Evolutionary conservation across 2,888 invertebrate genomes (phyloP).

Genomic region (Epiblema foenella): DNA sequence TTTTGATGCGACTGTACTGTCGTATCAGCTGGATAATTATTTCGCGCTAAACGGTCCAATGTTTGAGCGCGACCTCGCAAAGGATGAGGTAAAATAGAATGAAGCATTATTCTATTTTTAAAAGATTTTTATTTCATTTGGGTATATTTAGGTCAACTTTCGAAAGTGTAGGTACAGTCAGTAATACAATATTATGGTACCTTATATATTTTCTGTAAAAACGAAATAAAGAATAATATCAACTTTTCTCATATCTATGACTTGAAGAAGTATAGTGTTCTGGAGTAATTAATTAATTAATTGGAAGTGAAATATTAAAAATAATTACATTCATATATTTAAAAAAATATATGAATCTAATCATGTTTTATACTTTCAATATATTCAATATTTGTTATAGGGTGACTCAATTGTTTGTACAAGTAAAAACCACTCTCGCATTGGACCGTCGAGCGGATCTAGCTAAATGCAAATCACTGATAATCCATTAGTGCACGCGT

Average conservation of each 20-base stretch:
- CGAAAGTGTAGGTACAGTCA: background rate
- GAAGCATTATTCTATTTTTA: no score
- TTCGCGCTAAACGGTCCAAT: conserved; percentile 72
- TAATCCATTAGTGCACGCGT: conserved; percentile 78
- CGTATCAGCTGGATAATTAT: conserved; percentile 68
- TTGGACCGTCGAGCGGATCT: conserved; percentile 63
- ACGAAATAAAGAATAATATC: no score
- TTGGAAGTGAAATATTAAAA: no score
- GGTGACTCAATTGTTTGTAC: conserved; percentile 6
- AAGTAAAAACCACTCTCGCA: conserved; percentile 52
- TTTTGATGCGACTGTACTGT: no score
- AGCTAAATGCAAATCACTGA: conserved; percentile 84
- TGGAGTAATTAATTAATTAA: no score
- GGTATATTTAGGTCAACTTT: background rate
- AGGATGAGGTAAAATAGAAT: no score
- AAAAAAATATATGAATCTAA: no score
- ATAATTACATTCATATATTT: no score
- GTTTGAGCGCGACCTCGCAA: conserved; percentile 1
- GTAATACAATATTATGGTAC: no score
- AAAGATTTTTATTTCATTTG: background rate
- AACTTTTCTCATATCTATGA: no score
- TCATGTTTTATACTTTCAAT: background rate
- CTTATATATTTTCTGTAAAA: no score
- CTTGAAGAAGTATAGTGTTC: no score
- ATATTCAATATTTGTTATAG: background rate